Base-by-base conservation (phyloP, 1,140 invertebrate species). In the Drosophila virilis region DNA sequence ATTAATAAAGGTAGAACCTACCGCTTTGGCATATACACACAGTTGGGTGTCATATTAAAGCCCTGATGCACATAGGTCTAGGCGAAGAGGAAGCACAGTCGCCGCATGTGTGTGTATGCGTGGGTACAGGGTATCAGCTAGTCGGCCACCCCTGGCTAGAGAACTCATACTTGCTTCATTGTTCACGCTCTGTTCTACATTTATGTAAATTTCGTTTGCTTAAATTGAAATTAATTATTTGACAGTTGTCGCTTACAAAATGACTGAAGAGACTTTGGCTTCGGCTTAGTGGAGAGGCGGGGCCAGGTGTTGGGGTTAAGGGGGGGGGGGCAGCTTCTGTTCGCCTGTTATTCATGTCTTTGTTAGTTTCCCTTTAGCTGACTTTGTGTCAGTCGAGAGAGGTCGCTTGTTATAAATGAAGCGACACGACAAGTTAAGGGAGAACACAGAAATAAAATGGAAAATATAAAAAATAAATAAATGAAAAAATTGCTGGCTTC, bases 211-310 rank as follows among this genome's bases (percentile, higher is more conserved):
- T 89, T 75, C 52, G 78, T 74, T 88, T 88, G 83, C 85, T 88
- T 88, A 89, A 88, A 88, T 88, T 88, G 80, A 88, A 88, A 88
- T 88, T 88, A 88, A 88, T 88, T 88, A 88, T 88, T 88, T 88
- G 80, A 83, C 83, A 88, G 83, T 88, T 88, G 83, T 86, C 77
- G 78, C 78, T 74, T 71, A 74, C 77, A 72, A 78, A 28, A 76
- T 78, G 77, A 78, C 74, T 70, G 42, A 50, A 54, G 62, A 54
- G 17, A 55, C 48, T 43, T 38, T 37, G 43, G 51, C 38, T 43
- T 38, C 13, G 38, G 12, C 22, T 28, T 28, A 28, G 17, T 12
- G 10, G 9, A 12, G 28, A 28, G 0, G 1, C 6, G 12, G 5
- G 13, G 13, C 13, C 4, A 2, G 13, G 8, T 37, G 33, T 2